Evolutionary conservation across 2,888 invertebrate species (phyloP).

Genomic region (Hypsopygia costalis): DNA sequence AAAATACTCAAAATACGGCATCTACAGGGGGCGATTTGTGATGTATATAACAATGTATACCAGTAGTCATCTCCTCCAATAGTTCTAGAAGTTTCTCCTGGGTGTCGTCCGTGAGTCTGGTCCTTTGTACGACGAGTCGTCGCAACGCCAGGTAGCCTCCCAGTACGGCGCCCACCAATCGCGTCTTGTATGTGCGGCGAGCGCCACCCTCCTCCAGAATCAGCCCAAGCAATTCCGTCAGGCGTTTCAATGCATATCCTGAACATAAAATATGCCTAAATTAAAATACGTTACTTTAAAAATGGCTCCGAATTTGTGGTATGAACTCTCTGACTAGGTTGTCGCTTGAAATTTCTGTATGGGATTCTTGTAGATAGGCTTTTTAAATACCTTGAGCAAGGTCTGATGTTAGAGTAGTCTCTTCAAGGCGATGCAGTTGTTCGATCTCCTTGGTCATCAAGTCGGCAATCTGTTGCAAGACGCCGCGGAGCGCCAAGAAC

Average conservation of each 20-base stretch:
- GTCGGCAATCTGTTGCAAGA: conserved; percentile 90
- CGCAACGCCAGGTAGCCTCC: conserved; percentile 96
- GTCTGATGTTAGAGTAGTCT: conserved; percentile 95
- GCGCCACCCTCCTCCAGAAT: conserved; percentile 94
- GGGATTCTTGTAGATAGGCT: too few species aligned
- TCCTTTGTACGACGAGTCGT: conserved; percentile 95
- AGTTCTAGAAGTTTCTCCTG: conserved; percentile 96
- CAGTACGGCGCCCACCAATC: conserved; percentile 92
- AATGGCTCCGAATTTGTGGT: too few species aligned
- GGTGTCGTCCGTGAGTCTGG: conserved; percentile 96
- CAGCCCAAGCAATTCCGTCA: conserved; percentile 92
- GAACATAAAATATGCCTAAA: conserved; percentile 5
- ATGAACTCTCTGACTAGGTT: too few species aligned
- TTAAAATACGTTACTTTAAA: too few species aligned
- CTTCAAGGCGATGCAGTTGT: conserved; percentile 93
- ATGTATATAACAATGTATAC: too few species aligned
- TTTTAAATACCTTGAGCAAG: conserved; percentile 90
- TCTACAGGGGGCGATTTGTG: too few species aligned
- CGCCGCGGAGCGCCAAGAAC: conserved; percentile 93
- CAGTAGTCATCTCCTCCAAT: conserved; percentile 97
- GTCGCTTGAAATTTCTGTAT: too few species aligned
- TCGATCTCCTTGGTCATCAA: conserved; percentile 94
- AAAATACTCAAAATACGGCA: too few species aligned
- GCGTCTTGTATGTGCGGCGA: conserved; percentile 93
- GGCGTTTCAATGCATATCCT: conserved; percentile 94